A percentile compares a stretch with the other conserved stretches of the same genome.
Conservation (phyloP, 37 sponge, comb jelly and placozoan species). For the Ephydatia muelleri region DNA sequence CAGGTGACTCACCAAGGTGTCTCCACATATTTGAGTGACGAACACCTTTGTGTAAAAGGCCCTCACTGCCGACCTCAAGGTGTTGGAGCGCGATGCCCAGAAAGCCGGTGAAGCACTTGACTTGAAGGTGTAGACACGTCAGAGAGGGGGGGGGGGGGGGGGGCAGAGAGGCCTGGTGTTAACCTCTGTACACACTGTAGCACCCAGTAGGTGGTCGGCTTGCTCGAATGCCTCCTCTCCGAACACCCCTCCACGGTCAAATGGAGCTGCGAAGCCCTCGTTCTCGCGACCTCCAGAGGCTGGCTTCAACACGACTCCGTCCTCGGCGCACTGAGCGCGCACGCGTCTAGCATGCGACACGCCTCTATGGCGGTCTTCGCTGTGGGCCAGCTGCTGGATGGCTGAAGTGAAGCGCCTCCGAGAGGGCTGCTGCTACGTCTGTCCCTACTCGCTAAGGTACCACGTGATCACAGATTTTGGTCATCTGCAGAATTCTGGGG, state of each 20-base stretch:
- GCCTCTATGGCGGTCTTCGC: slow-evolving; percentile 4
- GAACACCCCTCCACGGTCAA: neutral
- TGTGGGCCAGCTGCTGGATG: slow-evolving; percentile 6
- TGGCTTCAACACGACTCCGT: slow-evolving; percentile 18
- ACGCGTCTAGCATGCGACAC: slow-evolving; percentile 3
- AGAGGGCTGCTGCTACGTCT: neutral
- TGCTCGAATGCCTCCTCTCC: slow-evolving; percentile 5
- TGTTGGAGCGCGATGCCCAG: slow-evolving; percentile 17
- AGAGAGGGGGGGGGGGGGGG: neutral
- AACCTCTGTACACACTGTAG: neutral
- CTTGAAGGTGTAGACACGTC: slow-evolving; percentile 4
- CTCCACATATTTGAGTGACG: neutral
- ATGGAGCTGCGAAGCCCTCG: neutral
- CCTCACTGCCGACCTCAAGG: neutral
- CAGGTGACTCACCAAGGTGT: neutral
- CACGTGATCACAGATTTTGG: neutral
- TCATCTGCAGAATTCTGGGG: neutral
- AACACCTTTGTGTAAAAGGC: neutral
- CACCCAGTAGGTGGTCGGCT: slow-evolving; percentile 8
- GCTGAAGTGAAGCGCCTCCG: neutral
- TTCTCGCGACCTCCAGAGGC: neutral
- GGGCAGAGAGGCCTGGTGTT: neutral
- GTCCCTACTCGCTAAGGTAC: slow-evolving; percentile 44
- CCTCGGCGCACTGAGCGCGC: slow-evolving; percentile 7
- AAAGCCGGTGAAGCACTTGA: slow-evolving; percentile 15